A percentile compares a stretch with the other conserved stretches of the same genome.
Evolutionary conservation across 23 tunicate species (phyloP).

Genomic region (Ciona savignyi): DNA sequence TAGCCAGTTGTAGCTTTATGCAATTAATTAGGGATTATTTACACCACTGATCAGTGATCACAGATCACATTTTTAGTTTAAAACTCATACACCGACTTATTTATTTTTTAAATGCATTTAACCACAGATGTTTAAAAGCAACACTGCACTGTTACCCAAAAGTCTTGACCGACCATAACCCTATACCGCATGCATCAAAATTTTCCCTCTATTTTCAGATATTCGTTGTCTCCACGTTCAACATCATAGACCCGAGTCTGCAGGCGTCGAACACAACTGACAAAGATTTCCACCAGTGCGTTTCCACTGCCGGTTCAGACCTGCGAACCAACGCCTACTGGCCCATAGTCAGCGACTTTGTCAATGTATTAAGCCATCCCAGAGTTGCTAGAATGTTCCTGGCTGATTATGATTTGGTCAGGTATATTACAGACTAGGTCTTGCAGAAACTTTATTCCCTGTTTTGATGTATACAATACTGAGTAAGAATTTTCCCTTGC

Average conservation of each 20-base stretch:
- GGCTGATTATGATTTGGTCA: conserved; percentile 19
- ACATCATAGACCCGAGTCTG: conserved; percentile 29
- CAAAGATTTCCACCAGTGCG: conserved; percentile 57
- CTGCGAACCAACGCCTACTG: conserved; percentile 75
- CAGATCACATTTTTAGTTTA: background rate
- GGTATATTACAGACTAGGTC: conserved; percentile 11
- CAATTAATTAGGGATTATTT: no score
- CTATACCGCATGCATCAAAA: background rate
- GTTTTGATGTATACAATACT: background rate
- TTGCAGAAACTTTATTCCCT: no score
- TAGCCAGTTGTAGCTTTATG: no score
- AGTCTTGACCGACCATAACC: no score
- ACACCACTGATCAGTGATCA: no score
- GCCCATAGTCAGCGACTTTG: conserved; percentile 93
- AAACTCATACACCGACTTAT: background rate
- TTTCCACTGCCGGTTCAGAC: conserved; percentile 15
- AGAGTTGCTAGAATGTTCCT: conserved; percentile 40
- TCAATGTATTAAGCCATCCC: conserved; percentile 72
- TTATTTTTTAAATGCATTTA: background rate
- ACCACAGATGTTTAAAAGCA: no score
- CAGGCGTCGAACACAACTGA: conserved; percentile 27
- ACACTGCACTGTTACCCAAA: no score
- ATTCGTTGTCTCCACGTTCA: conserved; percentile 61
- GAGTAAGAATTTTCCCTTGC: background rate
- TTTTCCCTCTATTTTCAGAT: conserved; percentile 34